A percentile compares a stretch with the other conserved stretches of the same genome.
phyloP scores from a whole-genome alignment of 2,888 invertebrate species.

The Dichetophora obliterata region DNA sequence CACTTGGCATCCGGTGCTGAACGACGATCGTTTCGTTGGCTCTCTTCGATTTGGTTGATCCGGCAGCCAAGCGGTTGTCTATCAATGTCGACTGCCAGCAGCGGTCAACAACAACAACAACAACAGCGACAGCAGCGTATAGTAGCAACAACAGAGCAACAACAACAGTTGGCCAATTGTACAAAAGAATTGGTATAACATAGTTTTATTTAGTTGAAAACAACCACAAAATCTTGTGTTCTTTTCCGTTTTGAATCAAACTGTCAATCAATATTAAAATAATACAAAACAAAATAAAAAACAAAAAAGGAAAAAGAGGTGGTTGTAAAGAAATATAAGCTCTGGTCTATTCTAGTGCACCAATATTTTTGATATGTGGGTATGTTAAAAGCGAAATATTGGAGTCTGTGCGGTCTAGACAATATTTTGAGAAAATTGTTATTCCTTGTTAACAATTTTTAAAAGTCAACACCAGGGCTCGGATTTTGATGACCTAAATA shows the following conservation, averaged over 20 bases:
- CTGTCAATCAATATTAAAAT: constrained; percentile 14
- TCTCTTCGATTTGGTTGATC: neutral
- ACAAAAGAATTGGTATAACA: neutral
- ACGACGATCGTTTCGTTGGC: constrained; percentile 6
- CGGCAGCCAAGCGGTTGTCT: constrained; percentile 1
- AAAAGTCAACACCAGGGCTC: no score
- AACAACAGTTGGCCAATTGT: neutral
- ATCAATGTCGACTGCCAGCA: constrained; percentile 15
- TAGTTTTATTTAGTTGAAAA: neutral
- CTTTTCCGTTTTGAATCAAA: neutral
- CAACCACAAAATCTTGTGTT: constrained; percentile 6
- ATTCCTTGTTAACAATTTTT: no score
- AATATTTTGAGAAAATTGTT: no score
- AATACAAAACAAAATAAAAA: neutral
- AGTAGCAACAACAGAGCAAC: constrained; percentile 1
- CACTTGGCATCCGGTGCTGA: constrained; percentile 31
- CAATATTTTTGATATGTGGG: no score
- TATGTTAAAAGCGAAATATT: no score
- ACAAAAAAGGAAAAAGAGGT: neutral
- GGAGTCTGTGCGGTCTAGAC: no score
- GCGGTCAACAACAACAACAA: constrained; percentile 14
- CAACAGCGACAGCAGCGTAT: neutral
- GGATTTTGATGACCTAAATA: no score
- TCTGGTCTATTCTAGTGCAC: no score
- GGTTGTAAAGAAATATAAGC: no score